Percentiles rank a stretch among this genome's conserved stretches.
Conservation (phyloP, 2,113 vertebrate species). For the Odocoileus hemionus region DNA sequence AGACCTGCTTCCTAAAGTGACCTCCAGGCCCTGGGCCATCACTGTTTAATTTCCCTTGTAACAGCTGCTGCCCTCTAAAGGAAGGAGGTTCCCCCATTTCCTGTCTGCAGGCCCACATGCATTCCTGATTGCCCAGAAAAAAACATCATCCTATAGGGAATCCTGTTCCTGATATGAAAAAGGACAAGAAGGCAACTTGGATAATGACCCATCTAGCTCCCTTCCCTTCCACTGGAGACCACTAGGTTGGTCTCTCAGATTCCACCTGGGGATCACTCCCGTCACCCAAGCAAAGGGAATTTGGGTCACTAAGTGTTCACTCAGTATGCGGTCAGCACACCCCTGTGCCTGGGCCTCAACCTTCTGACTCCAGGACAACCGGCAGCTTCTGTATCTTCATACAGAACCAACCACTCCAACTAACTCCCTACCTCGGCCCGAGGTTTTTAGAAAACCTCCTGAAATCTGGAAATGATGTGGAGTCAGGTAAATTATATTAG, state of each 20-base stretch:
- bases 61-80: neutral
- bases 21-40: neutral
- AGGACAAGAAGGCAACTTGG: neutral
- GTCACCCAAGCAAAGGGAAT: neutral
- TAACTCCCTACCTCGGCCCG: neutral
- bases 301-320: neutral
- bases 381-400: neutral
- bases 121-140: neutral
- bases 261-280: neutral
- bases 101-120: neutral
- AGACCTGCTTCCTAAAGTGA: neutral
- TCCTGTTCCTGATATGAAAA: neutral
- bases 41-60: neutral
- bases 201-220: neutral
- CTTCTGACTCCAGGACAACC: neutral
- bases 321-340: neutral
- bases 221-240: neutral
- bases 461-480: neutral
- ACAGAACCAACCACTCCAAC: rapidly evolving
- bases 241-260: neutral
- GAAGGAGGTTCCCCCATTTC: neutral
- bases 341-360: neutral
- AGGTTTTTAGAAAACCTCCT: neutral
- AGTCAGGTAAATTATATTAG: neutral
- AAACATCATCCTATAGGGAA: neutral